Conservation (phyloP, 2,888 invertebrate species). For the Schizaphis graminum region DNA sequence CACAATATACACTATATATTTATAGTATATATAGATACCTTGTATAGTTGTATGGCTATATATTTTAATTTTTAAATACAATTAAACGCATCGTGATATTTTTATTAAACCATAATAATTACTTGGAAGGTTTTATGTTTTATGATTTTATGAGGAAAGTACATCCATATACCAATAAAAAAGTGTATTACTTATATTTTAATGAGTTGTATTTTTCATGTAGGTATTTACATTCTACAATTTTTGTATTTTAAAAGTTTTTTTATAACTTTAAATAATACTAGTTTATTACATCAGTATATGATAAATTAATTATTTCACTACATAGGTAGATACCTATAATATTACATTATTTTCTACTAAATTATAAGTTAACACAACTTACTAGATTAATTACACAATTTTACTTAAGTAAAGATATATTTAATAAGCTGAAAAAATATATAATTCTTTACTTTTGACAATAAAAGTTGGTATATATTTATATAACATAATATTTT, state of each 20-base stretch:
- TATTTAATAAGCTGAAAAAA: not conserved
- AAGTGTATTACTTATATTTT: slow-evolving; percentile 16
- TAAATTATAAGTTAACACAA: not conserved
- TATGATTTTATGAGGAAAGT: slow-evolving; percentile 28
- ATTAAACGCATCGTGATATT: not conserved
- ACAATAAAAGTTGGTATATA: not conserved
- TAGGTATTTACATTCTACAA: not conserved
- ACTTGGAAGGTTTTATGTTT: slow-evolving; percentile 29
- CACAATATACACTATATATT: not conserved
- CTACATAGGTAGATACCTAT: not conserved
- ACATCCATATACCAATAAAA: not conserved
- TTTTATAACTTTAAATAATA: not conserved
- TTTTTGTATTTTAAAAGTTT: slow-evolving; percentile 24
- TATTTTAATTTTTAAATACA: not conserved
- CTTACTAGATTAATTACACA: not conserved
- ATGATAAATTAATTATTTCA: slow-evolving; percentile 13
- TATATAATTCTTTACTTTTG: too few species aligned
- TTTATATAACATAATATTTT: not conserved
- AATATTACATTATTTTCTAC: not conserved
- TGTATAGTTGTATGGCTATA: not conserved
- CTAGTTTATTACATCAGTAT: slow-evolving; percentile 8
- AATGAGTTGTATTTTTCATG: slow-evolving; percentile 33
- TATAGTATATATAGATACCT: not conserved
- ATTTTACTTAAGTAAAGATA: not conserved
- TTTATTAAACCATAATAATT: slow-evolving; percentile 45